Conservation (phyloP, 2,797 vertebrate genomes). For the Dicrostonyx torquatus region DNA sequence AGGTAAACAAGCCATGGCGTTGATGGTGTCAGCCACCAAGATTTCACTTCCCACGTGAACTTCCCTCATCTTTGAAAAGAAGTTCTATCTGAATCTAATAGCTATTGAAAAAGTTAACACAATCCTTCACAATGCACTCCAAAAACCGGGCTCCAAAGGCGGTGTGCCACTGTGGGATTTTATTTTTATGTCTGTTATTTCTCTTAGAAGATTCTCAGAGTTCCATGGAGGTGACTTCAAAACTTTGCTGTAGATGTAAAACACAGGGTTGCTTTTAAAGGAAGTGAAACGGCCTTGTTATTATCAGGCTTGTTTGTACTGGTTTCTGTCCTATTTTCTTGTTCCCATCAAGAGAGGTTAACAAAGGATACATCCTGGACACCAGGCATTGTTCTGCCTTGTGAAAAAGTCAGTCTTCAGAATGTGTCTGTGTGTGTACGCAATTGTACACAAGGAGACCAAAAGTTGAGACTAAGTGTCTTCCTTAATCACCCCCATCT, state of each 20-base stretch:
- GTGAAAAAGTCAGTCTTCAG: not conserved
- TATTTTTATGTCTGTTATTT: slow-evolving; percentile 65
- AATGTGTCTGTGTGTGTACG: not conserved
- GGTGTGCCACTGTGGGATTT: not conserved
- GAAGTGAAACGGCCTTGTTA: not conserved
- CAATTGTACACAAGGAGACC: not conserved
- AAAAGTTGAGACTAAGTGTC: not conserved
- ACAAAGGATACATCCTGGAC: not conserved
- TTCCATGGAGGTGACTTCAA: slow-evolving; percentile 16
- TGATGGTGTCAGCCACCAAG: not conserved
- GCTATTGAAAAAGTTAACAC: slow-evolving; percentile 60
- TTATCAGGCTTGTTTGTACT: not conserved
- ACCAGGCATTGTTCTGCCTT: rapidly evolving
- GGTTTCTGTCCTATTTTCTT: not conserved
- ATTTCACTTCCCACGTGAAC: slow-evolving; percentile 8
- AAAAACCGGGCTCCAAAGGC: slow-evolving; percentile 58
- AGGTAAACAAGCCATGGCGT: not conserved
- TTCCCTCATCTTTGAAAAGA: slow-evolving; percentile 47
- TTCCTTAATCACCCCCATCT: not conserved
- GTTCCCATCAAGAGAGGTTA: not conserved
- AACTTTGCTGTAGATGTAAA: slow-evolving; percentile 37
- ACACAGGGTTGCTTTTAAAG: not conserved
- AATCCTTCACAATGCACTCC: slow-evolving; percentile 64
- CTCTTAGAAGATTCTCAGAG: slow-evolving; percentile 55
- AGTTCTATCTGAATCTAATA: slow-evolving; percentile 60